Base-by-base conservation (phyloP, 1,140 invertebrate species). In the Nasonia giraulti region DNA sequence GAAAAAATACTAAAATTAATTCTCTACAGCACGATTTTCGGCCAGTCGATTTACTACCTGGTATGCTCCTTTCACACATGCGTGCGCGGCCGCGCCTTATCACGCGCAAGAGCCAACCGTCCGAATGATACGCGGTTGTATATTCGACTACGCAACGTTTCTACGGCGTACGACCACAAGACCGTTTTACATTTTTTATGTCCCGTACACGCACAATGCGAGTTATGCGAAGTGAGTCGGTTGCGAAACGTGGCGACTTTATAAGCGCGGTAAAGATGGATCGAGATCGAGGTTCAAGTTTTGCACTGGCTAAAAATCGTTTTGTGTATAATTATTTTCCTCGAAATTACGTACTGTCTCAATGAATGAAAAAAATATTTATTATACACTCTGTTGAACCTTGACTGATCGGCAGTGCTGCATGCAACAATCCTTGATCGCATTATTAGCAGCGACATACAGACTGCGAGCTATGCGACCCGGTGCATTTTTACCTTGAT, bases 381-480 rank as follows among this genome's bases (percentile, higher is more conserved):
- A 17, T n/a, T 37, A 37, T 37, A 37, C 33, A 20, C 20, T n/a
- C 20, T 62, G 17, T 62, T 33, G 27, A 82, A 31, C 71, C 80
- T 82, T 74, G 80, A 40, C 31, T n/a, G 8, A 37, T 31, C 73
- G 2, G 12, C 7, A 20, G 20, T 84, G 83, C 75, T 74, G 76
- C 71, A 85, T 23, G 23, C 23, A 23, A 81, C 11, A 78, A 74
- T 62, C 83, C 83, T 85, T 85, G 83, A 80, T 85, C 83, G 83
- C 83, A 81, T 85, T 85, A 81, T 85, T 85, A 76, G 12, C n/a
- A 31, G 27, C 79, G 55, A 74, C 50, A 33, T 50, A 6, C n/a
- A 69, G 71, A 76, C 37, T 84, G 20, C 40, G 44, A 84, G 68
- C 37, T 74, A 62, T 80, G 77, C 83, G n/a, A 68, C 44, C 12